Evolutionary conservation across 2,797 vertebrate genomes (phyloP).

Genomic region (Tokudaia tokunoshimensis): DNA sequence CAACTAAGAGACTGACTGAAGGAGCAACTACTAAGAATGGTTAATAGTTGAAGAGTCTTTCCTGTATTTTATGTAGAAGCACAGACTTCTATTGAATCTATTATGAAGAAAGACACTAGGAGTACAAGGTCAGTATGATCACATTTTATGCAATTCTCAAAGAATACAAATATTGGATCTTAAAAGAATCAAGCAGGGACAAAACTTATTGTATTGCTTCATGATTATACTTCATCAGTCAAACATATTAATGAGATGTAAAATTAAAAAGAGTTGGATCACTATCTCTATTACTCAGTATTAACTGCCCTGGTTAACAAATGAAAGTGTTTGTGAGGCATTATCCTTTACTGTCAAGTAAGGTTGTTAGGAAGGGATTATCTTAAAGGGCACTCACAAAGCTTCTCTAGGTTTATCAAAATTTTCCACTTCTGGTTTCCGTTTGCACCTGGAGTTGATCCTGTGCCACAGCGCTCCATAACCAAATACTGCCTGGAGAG

Average conservation of each 20-base stretch:
- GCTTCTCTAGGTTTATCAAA: background rate
- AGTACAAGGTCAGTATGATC: background rate
- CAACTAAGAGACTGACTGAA: background rate
- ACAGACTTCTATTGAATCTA: background rate
- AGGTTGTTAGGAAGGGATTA: background rate
- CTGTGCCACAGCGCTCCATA: no score
- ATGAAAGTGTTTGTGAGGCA: background rate
- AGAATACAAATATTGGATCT: background rate
- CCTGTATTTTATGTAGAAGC: background rate
- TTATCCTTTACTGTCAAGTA: background rate
- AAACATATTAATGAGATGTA: background rate
- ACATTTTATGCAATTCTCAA: background rate
- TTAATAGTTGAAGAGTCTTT: background rate
- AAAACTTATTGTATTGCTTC: background rate
- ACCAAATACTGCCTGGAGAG: no score
- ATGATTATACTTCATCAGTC: background rate
- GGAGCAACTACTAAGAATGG: background rate
- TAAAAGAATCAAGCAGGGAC: background rate
- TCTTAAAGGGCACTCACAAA: background rate
- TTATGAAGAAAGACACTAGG: background rate
- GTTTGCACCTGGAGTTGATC: no score
- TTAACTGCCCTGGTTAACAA: background rate
- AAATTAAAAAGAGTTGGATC: background rate
- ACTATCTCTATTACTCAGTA: background rate
- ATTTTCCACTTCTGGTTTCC: no score